phyloP scores from a whole-genome alignment of 2,797 vertebrate species.

The Huso huso region DNA sequence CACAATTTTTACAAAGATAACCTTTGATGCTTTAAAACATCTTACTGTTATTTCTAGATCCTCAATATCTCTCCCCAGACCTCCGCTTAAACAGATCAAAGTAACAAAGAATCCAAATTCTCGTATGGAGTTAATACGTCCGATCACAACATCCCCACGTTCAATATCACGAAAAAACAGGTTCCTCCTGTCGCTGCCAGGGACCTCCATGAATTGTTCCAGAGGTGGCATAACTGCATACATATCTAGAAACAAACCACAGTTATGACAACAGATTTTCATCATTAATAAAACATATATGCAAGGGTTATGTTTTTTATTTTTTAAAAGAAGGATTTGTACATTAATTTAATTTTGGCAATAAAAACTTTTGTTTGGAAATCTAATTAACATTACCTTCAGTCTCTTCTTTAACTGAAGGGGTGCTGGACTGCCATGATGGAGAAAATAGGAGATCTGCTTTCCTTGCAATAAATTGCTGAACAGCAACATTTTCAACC shows the following conservation, averaged over 20 bases:
- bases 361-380: too few species aligned
- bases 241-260: slow-evolving; percentile 53
- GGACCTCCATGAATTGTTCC: slow-evolving; percentile 87
- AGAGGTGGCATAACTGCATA: slow-evolving; percentile 83
- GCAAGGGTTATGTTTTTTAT: too few species aligned
- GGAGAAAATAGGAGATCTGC: slow-evolving; percentile 85
- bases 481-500: slow-evolving; percentile 61
- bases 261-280: neutral
- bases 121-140: slow-evolving; percentile 81
- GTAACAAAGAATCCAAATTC: slow-evolving; percentile 96
- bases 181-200: slow-evolving; percentile 69
- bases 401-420: slow-evolving; percentile 54
- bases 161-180: slow-evolving; percentile 86
- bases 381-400: slow-evolving; percentile 52
- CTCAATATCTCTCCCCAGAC: slow-evolving; percentile 73
- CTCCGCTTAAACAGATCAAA: slow-evolving; percentile 78
- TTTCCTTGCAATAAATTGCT: slow-evolving; percentile 88
- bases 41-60: slow-evolving; percentile 88
- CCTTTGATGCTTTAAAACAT: neutral
- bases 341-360: too few species aligned
- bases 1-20: too few species aligned
- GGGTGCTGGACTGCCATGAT: slow-evolving; percentile 68
- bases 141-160: slow-evolving; percentile 81
- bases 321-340: too few species aligned
- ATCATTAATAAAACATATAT: too few species aligned